phyloP scores from a whole-genome alignment of 2,797 vertebrate species.

The Acrocephalus scirpaceus region DNA sequence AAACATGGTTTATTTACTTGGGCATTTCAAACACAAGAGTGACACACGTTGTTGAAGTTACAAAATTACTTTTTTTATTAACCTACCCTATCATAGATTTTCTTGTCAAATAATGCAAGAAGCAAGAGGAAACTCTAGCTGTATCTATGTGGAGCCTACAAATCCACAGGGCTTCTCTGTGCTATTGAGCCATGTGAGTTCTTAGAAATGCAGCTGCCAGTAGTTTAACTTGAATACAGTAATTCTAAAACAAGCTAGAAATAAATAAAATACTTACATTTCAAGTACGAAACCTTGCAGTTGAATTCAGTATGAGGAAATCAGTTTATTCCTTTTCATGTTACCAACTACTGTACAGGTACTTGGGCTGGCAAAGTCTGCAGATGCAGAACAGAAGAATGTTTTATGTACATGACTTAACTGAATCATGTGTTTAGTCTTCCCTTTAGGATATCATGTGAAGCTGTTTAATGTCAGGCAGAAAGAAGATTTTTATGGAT shows the following conservation, averaged over 20 bases:
- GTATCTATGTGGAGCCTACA: background rate
- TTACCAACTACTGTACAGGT: constrained; percentile 56
- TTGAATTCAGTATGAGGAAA: constrained; percentile 78
- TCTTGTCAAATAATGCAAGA: constrained; percentile 33
- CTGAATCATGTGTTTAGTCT: background rate
- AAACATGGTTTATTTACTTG: background rate
- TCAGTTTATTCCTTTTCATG: constrained; percentile 68
- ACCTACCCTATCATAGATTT: constrained; percentile 31
- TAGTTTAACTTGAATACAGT: constrained; percentile 22
- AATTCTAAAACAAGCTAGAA: constrained; percentile 69
- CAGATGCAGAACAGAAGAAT: constrained; percentile 35
- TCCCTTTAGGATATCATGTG: constrained; percentile 16
- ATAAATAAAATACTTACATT: constrained; percentile 95
- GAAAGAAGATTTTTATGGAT: constrained; percentile 14
- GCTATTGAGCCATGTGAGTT: background rate
- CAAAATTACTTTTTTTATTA: constrained; percentile 53
- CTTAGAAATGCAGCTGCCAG: background rate
- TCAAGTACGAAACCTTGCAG: constrained; percentile 85
- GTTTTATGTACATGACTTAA: constrained; percentile 41
- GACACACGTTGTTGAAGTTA: background rate
- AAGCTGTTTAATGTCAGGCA: constrained; percentile 58
- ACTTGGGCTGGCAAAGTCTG: constrained; percentile 43
- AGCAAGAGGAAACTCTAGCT: constrained; percentile 11
- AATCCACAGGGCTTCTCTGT: background rate
- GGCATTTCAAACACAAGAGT: background rate